Evolutionary conservation across 2,888 invertebrate species (phyloP), one percentile per base, ranked within the genome.

Genomic region (Nomada flava): DNA sequence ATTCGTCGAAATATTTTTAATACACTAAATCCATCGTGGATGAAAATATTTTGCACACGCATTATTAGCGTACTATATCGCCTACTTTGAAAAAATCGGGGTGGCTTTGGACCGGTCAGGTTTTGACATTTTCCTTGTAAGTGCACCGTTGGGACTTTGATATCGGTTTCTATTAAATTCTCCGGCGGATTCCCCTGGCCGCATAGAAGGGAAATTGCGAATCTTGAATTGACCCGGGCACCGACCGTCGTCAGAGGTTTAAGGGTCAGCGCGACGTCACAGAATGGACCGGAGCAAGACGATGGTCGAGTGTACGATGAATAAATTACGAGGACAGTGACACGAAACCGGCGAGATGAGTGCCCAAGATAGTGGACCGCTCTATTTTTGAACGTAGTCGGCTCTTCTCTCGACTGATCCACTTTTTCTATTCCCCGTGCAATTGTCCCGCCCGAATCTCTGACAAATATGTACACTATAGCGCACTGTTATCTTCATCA

Each of bases 291-390:
- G 60, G 69, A 59, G 85, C 73, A 83, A 82, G 85, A 86, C 79
- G 73, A 80, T 79, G 77, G 86, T 78, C 78, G 84, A 29, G 83
- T 74, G 83, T 74, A 74, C 86, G 87, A 88, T 89, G 89, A 89
- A 89, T 89, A 90, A 90, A 88, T 88, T 85, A 89, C 84, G 85
- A 89, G 87, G 86, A 84, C 89, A 88, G 82, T 89, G 89, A 89
- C 88, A 89, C 75, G 77, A 68, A 72, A 77, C 79, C 68, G 69
- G 64, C 82, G 74, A 83, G 83, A 84, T 82, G 83, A 79, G 86
- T 82, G 76, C 70, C 76, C 59, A 77, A 68, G 77, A 77, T 80
- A 72, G 69, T 53, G 68, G 69, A 29, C 55, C 62, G 78, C 64
- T 84, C 84, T 84, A 87, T 87, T 88, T 88, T 86, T 82, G 80